phyloP scores from a whole-genome alignment of 2,797 vertebrate genomes.

The Helarctos malayanus region DNA sequence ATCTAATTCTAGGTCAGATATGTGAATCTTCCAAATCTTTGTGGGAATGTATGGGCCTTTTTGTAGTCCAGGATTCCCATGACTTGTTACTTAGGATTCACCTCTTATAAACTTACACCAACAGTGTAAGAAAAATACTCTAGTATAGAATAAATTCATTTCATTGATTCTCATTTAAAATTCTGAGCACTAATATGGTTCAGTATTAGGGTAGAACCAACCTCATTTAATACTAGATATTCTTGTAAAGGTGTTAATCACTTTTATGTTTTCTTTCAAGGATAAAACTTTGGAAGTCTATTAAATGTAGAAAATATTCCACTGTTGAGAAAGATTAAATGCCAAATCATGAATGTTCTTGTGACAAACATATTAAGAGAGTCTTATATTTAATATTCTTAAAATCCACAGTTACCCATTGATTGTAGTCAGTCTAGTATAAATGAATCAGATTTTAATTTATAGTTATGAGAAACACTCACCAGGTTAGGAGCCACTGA shows the following conservation, averaged over 20 bases:
- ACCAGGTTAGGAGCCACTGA: neutral
- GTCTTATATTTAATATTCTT: constrained; percentile 29
- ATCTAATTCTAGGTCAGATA: neutral
- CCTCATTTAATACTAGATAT: neutral
- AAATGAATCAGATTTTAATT: constrained; percentile 53
- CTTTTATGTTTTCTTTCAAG: constrained; percentile 58
- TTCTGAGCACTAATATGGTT: neutral
- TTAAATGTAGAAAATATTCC: constrained; percentile 75
- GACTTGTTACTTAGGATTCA: neutral
- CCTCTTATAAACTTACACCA: neutral
- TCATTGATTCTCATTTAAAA: constrained; percentile 37
- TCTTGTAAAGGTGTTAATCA: constrained; percentile 47
- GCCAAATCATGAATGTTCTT: constrained; percentile 63
- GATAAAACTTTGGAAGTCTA: constrained; percentile 68
- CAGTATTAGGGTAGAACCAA: constrained; percentile 25
- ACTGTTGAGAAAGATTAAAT: constrained; percentile 75
- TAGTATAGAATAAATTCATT: neutral
- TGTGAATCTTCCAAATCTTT: neutral
- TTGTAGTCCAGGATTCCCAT: neutral
- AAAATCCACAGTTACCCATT: constrained; percentile 58
- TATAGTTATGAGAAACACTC: neutral
- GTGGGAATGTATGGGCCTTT: neutral
- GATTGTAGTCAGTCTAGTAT: constrained; percentile 23
- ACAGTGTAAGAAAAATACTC: neutral
- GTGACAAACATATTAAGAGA: constrained; percentile 22